A percentile compares a stretch with the other conserved stretches of the same genome.
phyloP scores from a whole-genome alignment of 2,113 vertebrate species.

The Callorhinus ursinus region DNA sequence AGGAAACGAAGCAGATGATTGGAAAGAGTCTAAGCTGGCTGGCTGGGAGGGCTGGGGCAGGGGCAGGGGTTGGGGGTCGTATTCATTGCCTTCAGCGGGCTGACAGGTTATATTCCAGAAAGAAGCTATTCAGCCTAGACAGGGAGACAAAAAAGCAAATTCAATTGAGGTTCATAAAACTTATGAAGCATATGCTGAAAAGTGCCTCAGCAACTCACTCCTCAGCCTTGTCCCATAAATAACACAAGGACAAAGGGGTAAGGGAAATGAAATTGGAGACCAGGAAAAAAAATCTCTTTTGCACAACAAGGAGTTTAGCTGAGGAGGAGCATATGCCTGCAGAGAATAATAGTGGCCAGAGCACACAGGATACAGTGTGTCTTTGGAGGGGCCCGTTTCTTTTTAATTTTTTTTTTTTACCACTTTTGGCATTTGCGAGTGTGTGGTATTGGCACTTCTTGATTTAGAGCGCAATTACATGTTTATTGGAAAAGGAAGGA shows the following conservation, averaged over 20 bases:
- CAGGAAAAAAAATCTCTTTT: background rate
- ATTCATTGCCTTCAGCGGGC: background rate
- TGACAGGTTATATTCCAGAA: background rate
- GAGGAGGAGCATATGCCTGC: background rate
- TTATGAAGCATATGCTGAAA: constrained; percentile 60
- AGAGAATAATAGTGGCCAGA: background rate
- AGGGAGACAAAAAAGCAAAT: constrained; percentile 53
- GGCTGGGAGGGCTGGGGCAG: background rate
- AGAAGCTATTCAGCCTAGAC: background rate
- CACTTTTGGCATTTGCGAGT: background rate
- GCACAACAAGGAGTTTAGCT: background rate
- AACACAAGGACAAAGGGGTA: constrained; percentile 48
- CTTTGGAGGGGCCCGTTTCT: background rate
- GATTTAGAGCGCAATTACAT: background rate
- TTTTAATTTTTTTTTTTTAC: background rate
- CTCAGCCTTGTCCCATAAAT: constrained; percentile 48
- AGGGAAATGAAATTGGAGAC: background rate
- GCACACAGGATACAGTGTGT: background rate
- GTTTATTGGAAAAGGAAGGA: background rate
- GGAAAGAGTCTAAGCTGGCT: background rate
- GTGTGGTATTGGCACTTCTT: background rate
- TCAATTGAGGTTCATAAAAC: constrained; percentile 68
- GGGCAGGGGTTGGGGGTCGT: too few species aligned
- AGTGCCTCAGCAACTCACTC: background rate
- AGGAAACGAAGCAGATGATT: constrained; percentile 13